phyloP scores from a whole-genome alignment of 37 sponge, comb jelly and placozoan genomes.

The Tethya wilhelma region DNA sequence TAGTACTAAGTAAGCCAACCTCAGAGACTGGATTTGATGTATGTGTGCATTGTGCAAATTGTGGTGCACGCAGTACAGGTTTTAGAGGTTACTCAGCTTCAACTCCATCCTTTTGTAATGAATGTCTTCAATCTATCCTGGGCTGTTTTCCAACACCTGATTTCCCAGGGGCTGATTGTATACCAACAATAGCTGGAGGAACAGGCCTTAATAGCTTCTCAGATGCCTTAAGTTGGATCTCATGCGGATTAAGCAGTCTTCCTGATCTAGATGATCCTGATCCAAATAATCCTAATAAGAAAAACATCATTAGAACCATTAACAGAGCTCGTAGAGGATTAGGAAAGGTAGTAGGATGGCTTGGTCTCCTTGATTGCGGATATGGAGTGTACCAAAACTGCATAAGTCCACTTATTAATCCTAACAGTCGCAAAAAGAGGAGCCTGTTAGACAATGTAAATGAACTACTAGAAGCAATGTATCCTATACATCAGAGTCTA shows the following conservation, averaged over 20 bases:
- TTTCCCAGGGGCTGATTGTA: constrained; percentile 22
- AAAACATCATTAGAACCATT: not conserved
- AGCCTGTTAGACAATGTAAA: not conserved
- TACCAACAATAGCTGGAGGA: not conserved
- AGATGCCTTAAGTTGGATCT: no score
- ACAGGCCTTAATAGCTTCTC: no score
- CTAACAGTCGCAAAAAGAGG: not conserved
- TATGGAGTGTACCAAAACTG: not conserved
- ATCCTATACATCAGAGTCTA: constrained; percentile 15
- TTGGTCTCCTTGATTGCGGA: not conserved
- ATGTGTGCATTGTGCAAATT: no score
- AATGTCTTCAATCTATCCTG: constrained; percentile 1
- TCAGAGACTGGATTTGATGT: constrained; percentile 4
- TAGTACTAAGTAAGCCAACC: constrained; percentile 10
- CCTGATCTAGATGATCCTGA: not conserved
- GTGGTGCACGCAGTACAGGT: not conserved
- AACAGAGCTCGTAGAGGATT: no score
- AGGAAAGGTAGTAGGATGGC: no score
- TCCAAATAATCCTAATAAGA: not conserved
- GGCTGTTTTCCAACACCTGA: constrained; percentile 14
- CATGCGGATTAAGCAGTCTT: no score
- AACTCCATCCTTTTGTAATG: constrained; percentile 19
- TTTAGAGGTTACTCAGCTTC: constrained; percentile 9
- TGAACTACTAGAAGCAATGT: constrained; percentile 10
- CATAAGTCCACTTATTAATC: not conserved